phyloP scores from a whole-genome alignment of 1,140 invertebrate genomes.

The Episyrphus balteatus region DNA sequence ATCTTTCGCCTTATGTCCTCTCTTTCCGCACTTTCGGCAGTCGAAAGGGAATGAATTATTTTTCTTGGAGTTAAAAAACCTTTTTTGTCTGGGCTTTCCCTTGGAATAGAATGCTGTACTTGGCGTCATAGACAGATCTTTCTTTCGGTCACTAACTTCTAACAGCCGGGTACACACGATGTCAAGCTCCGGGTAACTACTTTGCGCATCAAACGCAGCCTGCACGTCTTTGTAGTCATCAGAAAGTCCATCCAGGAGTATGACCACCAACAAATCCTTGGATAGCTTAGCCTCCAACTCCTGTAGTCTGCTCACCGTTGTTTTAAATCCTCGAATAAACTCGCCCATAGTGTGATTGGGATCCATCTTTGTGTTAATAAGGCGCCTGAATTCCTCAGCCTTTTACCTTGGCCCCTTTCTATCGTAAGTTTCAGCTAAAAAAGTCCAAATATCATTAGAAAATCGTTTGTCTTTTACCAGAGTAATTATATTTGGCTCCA shows the following conservation, averaged over 20 bases:
- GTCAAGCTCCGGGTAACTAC: neutral
- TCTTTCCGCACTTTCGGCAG: too few relatives aligned
- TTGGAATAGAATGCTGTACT: neutral
- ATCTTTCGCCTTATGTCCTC: too few relatives aligned
- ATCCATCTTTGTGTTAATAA: neutral
- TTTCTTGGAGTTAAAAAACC: neutral
- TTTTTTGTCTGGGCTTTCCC: neutral
- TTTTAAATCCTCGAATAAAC: neutral
- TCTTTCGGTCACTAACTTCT: constrained; percentile 1
- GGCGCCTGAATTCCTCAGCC: too few relatives aligned
- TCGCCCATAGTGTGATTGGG: neutral
- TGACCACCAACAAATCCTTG: constrained; percentile 2
- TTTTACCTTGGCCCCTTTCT: too few relatives aligned
- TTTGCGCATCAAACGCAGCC: constrained; percentile 1
- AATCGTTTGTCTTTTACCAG: too few relatives aligned
- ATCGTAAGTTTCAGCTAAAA: too few relatives aligned
- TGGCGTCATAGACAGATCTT: neutral
- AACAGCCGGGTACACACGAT: neutral
- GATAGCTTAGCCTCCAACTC: neutral
- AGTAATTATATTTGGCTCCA: too few relatives aligned
- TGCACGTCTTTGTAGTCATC: constrained; percentile 1
- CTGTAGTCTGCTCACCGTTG: neutral
- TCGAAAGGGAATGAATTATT: too few relatives aligned
- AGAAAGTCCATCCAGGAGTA: constrained; percentile 3
- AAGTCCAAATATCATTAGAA: too few relatives aligned